Conservation (phyloP, 2,797 vertebrate species). For the Graptemys geographica region DNA sequence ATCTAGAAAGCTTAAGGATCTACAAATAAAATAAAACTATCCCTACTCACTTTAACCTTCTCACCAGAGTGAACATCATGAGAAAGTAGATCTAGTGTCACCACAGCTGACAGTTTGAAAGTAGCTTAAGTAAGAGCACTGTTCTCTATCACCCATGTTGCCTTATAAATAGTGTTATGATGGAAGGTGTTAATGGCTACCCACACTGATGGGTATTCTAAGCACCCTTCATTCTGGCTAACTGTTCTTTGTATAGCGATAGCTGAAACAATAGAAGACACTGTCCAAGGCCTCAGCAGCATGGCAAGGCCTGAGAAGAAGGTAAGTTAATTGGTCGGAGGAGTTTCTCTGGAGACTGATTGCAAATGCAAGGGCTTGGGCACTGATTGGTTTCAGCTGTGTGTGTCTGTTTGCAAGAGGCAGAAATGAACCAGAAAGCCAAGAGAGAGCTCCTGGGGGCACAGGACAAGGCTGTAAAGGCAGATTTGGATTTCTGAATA, state of each 20-base stretch:
- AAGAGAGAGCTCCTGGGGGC: neutral
- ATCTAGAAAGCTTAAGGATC: neutral
- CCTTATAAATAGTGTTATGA: neutral
- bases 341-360: neutral
- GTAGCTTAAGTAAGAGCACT: neutral
- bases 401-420: neutral
- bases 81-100: neutral
- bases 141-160: neutral
- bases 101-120: neutral
- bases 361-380: neutral
- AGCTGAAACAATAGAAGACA: neutral
- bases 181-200: neutral
- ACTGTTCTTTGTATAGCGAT: constrained; percentile 6
- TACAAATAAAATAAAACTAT: neutral
- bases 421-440: neutral
- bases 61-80: constrained; percentile 4
- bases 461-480: neutral
- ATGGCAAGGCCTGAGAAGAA: too few relatives aligned
- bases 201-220: neutral
- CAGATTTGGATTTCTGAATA: neutral
- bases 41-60: neutral
- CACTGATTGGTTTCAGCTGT: neutral
- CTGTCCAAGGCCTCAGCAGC: neutral
- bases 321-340: neutral
- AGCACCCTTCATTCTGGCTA: constrained; percentile 1